These are phyloP conservation scores for Dryobota labecula DNA, from an alignment of 2,888 invertebrate species.

Conservation along the genomic window DNA sequence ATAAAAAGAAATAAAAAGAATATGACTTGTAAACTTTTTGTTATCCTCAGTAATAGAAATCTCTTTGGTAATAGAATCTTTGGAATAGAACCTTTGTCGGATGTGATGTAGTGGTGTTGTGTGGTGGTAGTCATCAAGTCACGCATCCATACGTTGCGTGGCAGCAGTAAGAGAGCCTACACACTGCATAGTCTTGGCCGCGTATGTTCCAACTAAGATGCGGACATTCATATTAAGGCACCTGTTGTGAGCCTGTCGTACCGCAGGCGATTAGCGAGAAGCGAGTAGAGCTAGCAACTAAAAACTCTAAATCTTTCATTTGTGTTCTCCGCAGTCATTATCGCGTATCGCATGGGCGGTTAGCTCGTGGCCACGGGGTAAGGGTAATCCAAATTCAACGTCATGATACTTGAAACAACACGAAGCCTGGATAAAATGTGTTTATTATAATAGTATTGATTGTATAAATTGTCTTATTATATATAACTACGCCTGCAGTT, in stretches of 20 bases:
- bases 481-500: slow-evolving; percentile 21
- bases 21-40: slow-evolving; percentile 9
- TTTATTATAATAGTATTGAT: slow-evolving; percentile 38
- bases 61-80: too few species aligned
- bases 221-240: background rate
- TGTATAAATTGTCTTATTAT: slow-evolving; percentile 27
- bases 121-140: too few species aligned
- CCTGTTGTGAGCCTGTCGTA: background rate
- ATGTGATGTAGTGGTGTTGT: too few species aligned
- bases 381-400: background rate
- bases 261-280: background rate
- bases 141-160: background rate
- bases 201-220: background rate
- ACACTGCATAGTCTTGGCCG: background rate
- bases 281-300: too few species aligned
- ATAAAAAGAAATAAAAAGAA: too few species aligned
- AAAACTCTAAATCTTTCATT: background rate
- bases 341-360: background rate
- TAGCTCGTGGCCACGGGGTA: background rate
- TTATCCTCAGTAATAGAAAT: background rate
- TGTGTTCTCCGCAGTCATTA: background rate
- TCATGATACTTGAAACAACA: slow-evolving; percentile 38
- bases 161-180: background rate
- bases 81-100: too few species aligned
- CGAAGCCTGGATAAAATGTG: slow-evolving; percentile 30